phyloP scores from a whole-genome alignment of 2,888 invertebrate genomes.

The Dastarcus helophoroides region DNA sequence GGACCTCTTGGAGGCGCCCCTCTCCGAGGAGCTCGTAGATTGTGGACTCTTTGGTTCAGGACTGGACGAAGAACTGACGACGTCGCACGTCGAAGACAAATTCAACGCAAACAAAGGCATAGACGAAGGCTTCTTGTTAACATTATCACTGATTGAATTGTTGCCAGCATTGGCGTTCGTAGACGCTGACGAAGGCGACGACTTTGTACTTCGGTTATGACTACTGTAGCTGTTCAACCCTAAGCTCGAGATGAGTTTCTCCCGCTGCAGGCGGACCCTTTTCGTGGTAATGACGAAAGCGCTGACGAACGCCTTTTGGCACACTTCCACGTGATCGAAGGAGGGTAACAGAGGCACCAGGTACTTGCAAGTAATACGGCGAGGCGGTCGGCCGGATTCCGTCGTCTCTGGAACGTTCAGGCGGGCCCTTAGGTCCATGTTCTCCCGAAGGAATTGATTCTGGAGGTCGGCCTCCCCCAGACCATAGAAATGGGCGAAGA shows the following conservation, averaged over 20 bases:
- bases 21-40: slow-evolving; percentile 13
- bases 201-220: slow-evolving; percentile 24
- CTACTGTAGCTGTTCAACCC: slow-evolving; percentile 37
- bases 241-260: slow-evolving; percentile 39
- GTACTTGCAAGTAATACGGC: slow-evolving; percentile 43
- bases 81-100: slow-evolving; percentile 3
- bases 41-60: slow-evolving; percentile 17
- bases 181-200: slow-evolving; percentile 6
- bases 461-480: slow-evolving; percentile 40
- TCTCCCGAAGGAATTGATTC: slow-evolving; percentile 39
- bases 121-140: slow-evolving; percentile 15
- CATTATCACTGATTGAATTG: slow-evolving; percentile 14
- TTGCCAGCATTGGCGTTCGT: slow-evolving; percentile 9
- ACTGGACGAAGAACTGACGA: slow-evolving; percentile 9
- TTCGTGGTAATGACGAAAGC: slow-evolving; percentile 45
- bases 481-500: slow-evolving; percentile 41
- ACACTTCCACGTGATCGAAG: slow-evolving; percentile 36
- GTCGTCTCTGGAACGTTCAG: slow-evolving; percentile 31
- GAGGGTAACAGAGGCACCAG: slow-evolving; percentile 35
- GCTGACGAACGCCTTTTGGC: slow-evolving; percentile 45
- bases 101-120: slow-evolving; percentile 12
- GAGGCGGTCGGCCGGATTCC: slow-evolving; percentile 30
- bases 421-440: slow-evolving; percentile 40
- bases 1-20: slow-evolving; percentile 17
- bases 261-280: slow-evolving; percentile 40